Base-by-base conservation (phyloP, 1,140 invertebrate genomes). In the Microplitis demolitor region DNA sequence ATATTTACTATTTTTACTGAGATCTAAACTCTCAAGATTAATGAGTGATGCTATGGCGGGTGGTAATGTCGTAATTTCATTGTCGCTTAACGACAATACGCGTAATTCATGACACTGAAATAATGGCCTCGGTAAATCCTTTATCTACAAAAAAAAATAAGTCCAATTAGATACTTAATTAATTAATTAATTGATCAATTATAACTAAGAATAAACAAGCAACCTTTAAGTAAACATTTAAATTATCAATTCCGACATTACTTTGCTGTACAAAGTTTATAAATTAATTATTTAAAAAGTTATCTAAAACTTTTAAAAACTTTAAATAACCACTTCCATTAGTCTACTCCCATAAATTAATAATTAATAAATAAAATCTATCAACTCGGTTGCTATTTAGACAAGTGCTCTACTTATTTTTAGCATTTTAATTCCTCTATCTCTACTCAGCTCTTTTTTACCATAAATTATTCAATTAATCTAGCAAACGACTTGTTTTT, bases 31-130 rank as follows among this genome's bases (percentile, higher is more conserved):
- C 82, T 94, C 92, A 77, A 99, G 89, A 88, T 96, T 95, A 69
- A 93, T 92, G 76, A 99, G 89, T 73, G 94, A 94, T 60, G 94
- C 93, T 82, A 99, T 94, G 78, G 97, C 96, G 72, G 94, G 90
- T 66, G 97, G 96, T 79, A 99, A 88, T 68, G 89, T 89, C 82
- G 92, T 90, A 77, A 99, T 89, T 85, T 98, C 96, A 90, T 99
- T 99, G 88, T 98, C 97, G 87, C 94, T 95, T 35, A 99, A 88
- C 79, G 94, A 93, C 73, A 99, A 89, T 77, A 93, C 91, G 79
- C 93, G 90, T 64, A 99, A 88, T 80, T 95, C 95, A 89, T 96
- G 94, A 87, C 96, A 98, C 87, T 97, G 94, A 86, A 97, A 97
- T 69, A 97, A 87, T 77, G 94, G 92, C 69, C 93, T 90, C 63